These are phyloP conservation scores for Bellardia pandia DNA, from an alignment of 2,888 invertebrate species.

Conservation along the genomic window DNA sequence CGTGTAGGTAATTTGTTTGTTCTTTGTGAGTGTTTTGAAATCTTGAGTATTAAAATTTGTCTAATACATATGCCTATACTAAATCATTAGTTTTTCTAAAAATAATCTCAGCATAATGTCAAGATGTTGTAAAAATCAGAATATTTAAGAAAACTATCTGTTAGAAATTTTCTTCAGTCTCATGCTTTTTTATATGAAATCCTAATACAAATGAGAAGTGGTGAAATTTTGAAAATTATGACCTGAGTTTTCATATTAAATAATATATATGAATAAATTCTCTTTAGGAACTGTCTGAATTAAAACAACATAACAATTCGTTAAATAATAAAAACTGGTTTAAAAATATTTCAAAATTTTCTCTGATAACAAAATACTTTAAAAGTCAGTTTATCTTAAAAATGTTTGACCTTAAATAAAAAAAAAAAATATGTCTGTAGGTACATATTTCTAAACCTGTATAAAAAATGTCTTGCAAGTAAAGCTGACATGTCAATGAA, in stretches of 20 bases:
- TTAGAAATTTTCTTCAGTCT: neutral
- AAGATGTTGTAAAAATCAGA: neutral
- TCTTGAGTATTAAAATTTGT: neutral
- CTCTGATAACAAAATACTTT: too few species aligned
- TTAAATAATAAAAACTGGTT: neutral
- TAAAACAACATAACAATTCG: too few species aligned
- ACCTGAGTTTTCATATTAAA: neutral
- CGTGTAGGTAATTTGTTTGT: neutral
- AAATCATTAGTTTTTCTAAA: neutral
- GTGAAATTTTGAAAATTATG: constrained; percentile 23
- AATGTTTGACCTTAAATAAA: neutral
- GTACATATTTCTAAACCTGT: neutral
- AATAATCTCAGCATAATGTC: constrained; percentile 27
- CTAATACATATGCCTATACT: too few species aligned
- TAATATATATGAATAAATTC: too few species aligned
- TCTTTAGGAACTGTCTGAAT: too few species aligned
- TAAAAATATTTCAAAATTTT: neutral
- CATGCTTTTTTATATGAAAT: constrained; percentile 37
- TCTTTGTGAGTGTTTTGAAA: neutral
- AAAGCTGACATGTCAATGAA: constrained; percentile 50
- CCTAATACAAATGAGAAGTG: constrained; percentile 42
- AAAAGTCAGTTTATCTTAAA: neutral
- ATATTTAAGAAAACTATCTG: neutral
- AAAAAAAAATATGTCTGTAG: neutral
- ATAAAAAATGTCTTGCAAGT: neutral